Conservation (phyloP, 2,113 vertebrate species). For the Percopsis transmontana region DNA sequence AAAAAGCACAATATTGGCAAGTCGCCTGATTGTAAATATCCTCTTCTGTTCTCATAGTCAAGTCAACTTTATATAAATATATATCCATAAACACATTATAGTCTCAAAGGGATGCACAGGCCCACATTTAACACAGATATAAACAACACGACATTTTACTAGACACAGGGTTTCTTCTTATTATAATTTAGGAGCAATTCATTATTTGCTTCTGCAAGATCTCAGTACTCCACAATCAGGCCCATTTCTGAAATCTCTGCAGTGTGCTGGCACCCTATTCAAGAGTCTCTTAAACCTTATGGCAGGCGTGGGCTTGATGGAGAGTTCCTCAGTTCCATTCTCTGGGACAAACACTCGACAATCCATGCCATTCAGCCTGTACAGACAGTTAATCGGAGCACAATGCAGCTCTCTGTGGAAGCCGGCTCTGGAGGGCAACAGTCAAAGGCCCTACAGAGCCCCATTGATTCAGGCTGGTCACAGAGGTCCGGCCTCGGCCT, state of each 20-base stretch:
- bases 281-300: slow-evolving; percentile 52
- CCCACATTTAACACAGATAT: not conserved
- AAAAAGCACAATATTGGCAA: too few species aligned
- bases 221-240: not conserved
- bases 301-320: slow-evolving; percentile 37
- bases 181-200: too few species aligned
- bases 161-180: too few species aligned
- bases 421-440: slow-evolving; percentile 18
- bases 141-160: too few species aligned
- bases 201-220: too few species aligned
- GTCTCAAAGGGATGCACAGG: too few species aligned
- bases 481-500: slow-evolving; percentile 23
- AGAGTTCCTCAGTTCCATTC: slow-evolving; percentile 45
- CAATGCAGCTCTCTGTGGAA: slow-evolving; percentile 57
- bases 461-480: not conserved
- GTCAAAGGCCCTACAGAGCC: slow-evolving; percentile 27
- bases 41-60: too few species aligned
- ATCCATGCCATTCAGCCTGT: slow-evolving; percentile 58
- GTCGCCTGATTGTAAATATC: too few species aligned
- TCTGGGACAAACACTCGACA: slow-evolving; percentile 47
- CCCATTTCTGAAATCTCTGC: slow-evolving; percentile 24
- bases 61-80: too few species aligned
- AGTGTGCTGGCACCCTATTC: slow-evolving; percentile 21
- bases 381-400: slow-evolving; percentile 21
- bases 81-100: too few species aligned